phyloP scores from a whole-genome alignment of 2,888 invertebrate species.

The Dynastes tityus region DNA sequence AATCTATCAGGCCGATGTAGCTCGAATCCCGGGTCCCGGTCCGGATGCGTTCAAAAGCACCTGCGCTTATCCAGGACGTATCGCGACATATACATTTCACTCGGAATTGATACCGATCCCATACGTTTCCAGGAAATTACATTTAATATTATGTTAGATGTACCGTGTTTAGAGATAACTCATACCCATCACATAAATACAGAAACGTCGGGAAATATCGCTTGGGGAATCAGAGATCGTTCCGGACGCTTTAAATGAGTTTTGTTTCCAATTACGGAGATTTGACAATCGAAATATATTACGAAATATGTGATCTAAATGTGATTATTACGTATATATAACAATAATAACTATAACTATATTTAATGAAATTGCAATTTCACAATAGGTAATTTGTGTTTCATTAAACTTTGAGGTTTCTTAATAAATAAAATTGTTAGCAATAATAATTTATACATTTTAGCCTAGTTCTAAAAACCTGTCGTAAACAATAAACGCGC shows the following conservation, averaged over 20 bases:
- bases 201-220: constrained; percentile 39
- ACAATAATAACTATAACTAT: too few relatives aligned
- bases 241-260: constrained; percentile 39
- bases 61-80: constrained; percentile 38
- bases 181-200: constrained; percentile 43
- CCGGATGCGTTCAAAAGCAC: constrained; percentile 8
- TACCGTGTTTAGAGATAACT: constrained; percentile 45
- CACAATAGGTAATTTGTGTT: too few relatives aligned
- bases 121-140: constrained; percentile 44
- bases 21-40: constrained; percentile 7
- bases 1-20: constrained; percentile 5
- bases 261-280: constrained; percentile 40
- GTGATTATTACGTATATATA: too few relatives aligned
- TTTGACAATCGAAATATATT: background rate
- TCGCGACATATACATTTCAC: constrained; percentile 37
- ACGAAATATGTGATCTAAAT: too few relatives aligned
- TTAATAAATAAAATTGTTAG: too few relatives aligned
- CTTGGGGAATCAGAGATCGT: constrained; percentile 27
- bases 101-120: constrained; percentile 34
- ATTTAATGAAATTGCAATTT: too few relatives aligned
- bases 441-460: too few relatives aligned
- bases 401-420: too few relatives aligned
- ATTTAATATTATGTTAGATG: constrained; percentile 48
- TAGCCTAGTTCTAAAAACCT: too few relatives aligned
- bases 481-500: too few relatives aligned